A percentile compares a stretch with the other conserved stretches of the same genome.
Conservation (phyloP, 2,888 invertebrate species). For the Norana najaformis region DNA sequence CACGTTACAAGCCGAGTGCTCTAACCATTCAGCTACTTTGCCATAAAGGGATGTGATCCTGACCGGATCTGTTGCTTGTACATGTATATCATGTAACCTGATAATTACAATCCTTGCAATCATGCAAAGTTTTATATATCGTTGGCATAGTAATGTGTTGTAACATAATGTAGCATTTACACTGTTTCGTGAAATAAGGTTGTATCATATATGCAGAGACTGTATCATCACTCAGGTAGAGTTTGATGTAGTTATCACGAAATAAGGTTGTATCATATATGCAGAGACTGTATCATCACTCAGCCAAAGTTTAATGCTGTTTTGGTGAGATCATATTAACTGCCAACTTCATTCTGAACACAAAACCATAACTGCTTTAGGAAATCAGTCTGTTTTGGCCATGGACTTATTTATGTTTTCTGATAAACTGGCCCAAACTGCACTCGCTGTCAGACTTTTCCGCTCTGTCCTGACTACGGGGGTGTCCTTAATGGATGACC, state of each 20-base stretch:
- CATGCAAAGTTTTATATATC: too few species aligned
- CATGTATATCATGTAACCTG: too few species aligned
- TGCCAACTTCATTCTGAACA: too few species aligned
- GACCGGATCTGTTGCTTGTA: too few species aligned
- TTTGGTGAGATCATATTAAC: neutral
- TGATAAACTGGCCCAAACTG: neutral
- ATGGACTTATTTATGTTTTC: too few species aligned
- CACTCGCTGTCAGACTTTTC: neutral
- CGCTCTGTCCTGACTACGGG: neutral
- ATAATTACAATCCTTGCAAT: too few species aligned
- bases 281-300: neutral
- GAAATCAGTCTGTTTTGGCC: neutral
- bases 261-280: neutral
- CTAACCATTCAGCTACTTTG: too few species aligned
- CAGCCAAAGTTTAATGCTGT: slow-evolving; percentile 13
- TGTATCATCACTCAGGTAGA: neutral
- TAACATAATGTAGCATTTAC: too few species aligned
- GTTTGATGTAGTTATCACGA: neutral
- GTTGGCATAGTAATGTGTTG: too few species aligned
- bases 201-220: neutral
- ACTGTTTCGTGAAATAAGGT: too few species aligned
- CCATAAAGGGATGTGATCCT: too few species aligned
- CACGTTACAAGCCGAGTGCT: too few species aligned
- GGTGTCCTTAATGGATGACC: neutral
- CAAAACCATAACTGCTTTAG: neutral